These are phyloP conservation scores for Microplitis mediator DNA, from an alignment of 1,140 invertebrate species.

Conservation along the genomic window DNA sequence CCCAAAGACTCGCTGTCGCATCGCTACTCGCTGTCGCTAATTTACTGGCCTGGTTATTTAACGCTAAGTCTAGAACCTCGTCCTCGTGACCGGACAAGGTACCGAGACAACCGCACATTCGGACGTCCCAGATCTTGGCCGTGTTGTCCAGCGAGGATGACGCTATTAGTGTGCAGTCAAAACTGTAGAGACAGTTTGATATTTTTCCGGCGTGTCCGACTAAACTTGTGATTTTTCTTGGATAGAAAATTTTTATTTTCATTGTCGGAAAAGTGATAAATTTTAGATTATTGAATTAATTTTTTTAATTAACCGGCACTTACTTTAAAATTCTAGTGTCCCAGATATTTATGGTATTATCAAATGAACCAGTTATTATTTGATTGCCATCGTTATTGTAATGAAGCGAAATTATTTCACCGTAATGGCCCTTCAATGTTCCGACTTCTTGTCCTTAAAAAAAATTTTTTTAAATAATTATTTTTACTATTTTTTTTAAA, in stretches of 20 bases:
- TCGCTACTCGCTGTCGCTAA: slow-evolving; percentile 77
- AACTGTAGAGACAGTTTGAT: slow-evolving; percentile 78
- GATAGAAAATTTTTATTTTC: slow-evolving; percentile 19
- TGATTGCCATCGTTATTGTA: slow-evolving; percentile 74
- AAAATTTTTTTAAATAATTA: not conserved
- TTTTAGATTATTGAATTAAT: too few species aligned
- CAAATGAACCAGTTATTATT: slow-evolving; percentile 80
- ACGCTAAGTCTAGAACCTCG: slow-evolving; percentile 78
- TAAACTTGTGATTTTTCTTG: slow-evolving; percentile 68
- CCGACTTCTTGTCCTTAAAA: slow-evolving; percentile 66
- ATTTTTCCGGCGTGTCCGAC: slow-evolving; percentile 75
- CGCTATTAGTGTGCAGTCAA: slow-evolving; percentile 72
- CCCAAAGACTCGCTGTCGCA: slow-evolving; percentile 73
- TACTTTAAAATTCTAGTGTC: slow-evolving; percentile 74
- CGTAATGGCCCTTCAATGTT: slow-evolving; percentile 70
- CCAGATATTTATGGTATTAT: slow-evolving; percentile 77
- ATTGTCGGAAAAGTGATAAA: not conserved
- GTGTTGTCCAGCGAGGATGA: slow-evolving; percentile 78
- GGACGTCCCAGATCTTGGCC: slow-evolving; percentile 76
- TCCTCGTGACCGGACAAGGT: slow-evolving; percentile 72
- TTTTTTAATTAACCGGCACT: slow-evolving; percentile 35
- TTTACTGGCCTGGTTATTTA: slow-evolving; percentile 73
- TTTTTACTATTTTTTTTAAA: too few species aligned
- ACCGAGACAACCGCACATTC: slow-evolving; percentile 66
- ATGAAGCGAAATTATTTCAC: slow-evolving; percentile 75